Conservation (phyloP, 2,888 invertebrate species). For the Thereva unica region DNA sequence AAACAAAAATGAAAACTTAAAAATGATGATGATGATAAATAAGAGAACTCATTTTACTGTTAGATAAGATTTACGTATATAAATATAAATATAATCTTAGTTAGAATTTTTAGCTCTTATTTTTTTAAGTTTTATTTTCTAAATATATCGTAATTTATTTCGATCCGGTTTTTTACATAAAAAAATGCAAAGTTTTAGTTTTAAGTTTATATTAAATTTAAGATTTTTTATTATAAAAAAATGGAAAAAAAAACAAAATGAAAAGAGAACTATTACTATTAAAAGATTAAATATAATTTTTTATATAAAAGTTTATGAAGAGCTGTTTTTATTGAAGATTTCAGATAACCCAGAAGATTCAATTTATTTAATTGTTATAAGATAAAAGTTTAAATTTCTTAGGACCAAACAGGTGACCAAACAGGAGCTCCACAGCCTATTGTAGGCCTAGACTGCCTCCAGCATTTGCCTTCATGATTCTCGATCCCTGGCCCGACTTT, state of each 20-base stretch:
- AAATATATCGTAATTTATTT: slow-evolving; percentile 27
- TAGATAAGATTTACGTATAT: slow-evolving; percentile 25
- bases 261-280: slow-evolving; percentile 21
- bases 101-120: slow-evolving; percentile 20
- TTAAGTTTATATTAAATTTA: slow-evolving; percentile 18
- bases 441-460: too few species aligned
- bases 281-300: slow-evolving; percentile 31
- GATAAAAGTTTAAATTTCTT: background rate
- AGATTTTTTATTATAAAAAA: slow-evolving; percentile 29
- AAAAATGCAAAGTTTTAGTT: slow-evolving; percentile 14
- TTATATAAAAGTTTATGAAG: slow-evolving; percentile 16
- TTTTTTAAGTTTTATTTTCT: slow-evolving; percentile 9
- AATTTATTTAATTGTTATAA: background rate
- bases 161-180: slow-evolving; percentile 22
- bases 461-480: too few species aligned
- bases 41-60: background rate
- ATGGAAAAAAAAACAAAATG: background rate
- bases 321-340: background rate
- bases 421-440: too few species aligned
- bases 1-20: slow-evolving; percentile 7
- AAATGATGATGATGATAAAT: too few species aligned
- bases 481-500: too few species aligned
- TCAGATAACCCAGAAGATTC: background rate
- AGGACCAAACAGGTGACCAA: too few species aligned
- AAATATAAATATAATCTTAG: slow-evolving; percentile 1